Evolutionary conservation across 2,113 vertebrate species (phyloP), one percentile per base, ranked within the genome.

Genomic region (Balaeniceps rex): DNA sequence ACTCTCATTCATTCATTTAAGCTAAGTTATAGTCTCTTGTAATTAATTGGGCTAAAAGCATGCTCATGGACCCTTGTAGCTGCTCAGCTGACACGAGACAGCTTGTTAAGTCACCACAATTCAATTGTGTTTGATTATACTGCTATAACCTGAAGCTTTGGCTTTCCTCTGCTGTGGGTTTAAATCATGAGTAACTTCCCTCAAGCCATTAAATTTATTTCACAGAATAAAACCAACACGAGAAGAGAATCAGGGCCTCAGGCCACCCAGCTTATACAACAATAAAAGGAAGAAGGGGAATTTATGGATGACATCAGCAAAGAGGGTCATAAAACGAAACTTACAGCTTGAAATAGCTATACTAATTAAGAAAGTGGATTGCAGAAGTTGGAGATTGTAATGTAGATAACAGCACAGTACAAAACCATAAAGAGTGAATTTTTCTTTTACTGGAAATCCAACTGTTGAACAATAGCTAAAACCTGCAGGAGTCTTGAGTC

Each of bases 51-150:
- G 61, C 51, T 65, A 75, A 66, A 88, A 95, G 40, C 83, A 83
- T 63, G 36, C 34, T 89, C 61, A 52, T 5, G 3, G 61, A 49
- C 52, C 64, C 75, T 80, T 58, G 71, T 68, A 85, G 78, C 65
- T 91, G 72, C 82, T 93, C 77, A 89, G 69, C 81, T 95, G 95
- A 93, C 84, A 89, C 47, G 44, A 96, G 77, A 26, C 34, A 69
- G 69, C 93, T 96, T 96, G 93, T 94, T 95, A 84, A 91, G 83
- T 89, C 87, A 44, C 87, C 52, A 38, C 77, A 94, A 93, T 94
- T 96, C 93, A 87, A 71, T 95, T 95, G 81, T 84, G 38, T 93
- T 96, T 95, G 93, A 96, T 85, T 10, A 9, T 40, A 44, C 49
- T 79, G 36, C 77, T 89, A 28, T 79, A 95, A 95, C 47, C 60